These are phyloP conservation scores for Noctua pronuba DNA, from an alignment of 2,888 invertebrate genomes.

Conservation along the genomic window DNA sequence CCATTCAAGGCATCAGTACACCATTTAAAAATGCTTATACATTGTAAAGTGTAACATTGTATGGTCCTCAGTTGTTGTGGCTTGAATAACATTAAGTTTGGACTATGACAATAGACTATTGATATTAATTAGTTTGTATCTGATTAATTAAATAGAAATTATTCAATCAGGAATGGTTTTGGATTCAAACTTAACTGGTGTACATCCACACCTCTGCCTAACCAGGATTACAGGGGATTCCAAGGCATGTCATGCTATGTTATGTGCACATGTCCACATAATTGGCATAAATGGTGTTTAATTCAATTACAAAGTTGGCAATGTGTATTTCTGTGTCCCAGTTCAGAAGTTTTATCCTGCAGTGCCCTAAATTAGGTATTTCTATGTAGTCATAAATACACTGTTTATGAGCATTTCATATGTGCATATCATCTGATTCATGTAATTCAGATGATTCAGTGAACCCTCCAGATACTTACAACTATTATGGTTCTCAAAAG, in stretches of 20 bases:
- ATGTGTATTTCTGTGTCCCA: background rate
- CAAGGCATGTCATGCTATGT: background rate
- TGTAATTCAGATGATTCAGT: conserved; percentile 16
- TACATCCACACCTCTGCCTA: background rate
- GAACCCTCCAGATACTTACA: conserved; percentile 1
- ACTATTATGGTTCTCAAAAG: conserved; percentile 7
- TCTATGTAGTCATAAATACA: conserved; percentile 12
- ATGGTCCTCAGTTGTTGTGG: conserved; percentile 5
- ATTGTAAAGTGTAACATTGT: conserved; percentile 20
- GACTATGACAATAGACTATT: conserved; percentile 37
- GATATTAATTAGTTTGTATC: conserved; percentile 11
- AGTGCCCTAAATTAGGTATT: conserved; percentile 1
- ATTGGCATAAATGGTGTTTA: background rate
- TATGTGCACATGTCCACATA: background rate
- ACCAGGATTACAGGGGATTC: no score
- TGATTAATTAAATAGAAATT: conserved; percentile 10
- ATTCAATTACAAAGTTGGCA: background rate
- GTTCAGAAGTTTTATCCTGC: conserved; percentile 5
- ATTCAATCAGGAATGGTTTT: background rate
- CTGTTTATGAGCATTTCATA: conserved; percentile 5
- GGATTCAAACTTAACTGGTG: background rate
- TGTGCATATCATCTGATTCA: conserved; percentile 30
- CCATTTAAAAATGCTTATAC: background rate
- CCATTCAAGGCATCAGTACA: background rate
- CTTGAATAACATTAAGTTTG: conserved; percentile 20